Base-by-base conservation (phyloP, 92 coral and sea anemone genomes). In the Palythoa grandiflora region DNA sequence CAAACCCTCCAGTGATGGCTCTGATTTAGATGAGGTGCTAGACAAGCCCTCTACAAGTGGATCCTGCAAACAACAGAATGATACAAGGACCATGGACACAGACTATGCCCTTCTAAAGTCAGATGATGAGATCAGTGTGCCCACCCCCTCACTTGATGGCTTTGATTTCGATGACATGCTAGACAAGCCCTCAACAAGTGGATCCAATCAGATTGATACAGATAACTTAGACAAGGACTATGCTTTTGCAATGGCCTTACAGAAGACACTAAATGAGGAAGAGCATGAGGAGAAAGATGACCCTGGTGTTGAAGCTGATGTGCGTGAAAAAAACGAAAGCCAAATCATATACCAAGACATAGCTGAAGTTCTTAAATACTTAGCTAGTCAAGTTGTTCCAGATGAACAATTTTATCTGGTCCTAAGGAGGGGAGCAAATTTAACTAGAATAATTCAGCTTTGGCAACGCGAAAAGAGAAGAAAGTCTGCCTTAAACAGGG, bases 241-340 rank as follows among this genome's bases (percentile, higher is more conserved):
- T 77, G 83, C 57, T 38, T 77, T 54, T 21, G 83, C 83, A 77
- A 35, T 3, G 83, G 68, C 83, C 38, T 78, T 78, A 63, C 83
- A 78, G 68, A 53, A 78, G 63, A 17, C 68, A 60, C 68, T 16
- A 54, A 54, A 54, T 10, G 61, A 60, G 14, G 68, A 60, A 16
- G 20, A 60, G 68, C 68, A 60, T 60, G 68, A 60, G 68, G 68
- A 60, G 68, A 60, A 60, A 60, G 68, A 60, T 60, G 68, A 60
- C 68, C 68, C 68, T 60, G 68, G 68, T 60, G 20, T 60, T 13
- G 68, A 60, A 60, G 68, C 68, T 60, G 68, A 60, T 60, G 68
- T 60, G 68, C 68, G 20, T 9, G 20, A 60, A 16, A 60, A 13
- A 60, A 60, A 60, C 68, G 68, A 60, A 60, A 60, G 68, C 68